Evolutionary conservation across 2,888 invertebrate genomes (phyloP), one percentile per base, ranked within the genome.

Genomic region (Sesia bembeciformis): DNA sequence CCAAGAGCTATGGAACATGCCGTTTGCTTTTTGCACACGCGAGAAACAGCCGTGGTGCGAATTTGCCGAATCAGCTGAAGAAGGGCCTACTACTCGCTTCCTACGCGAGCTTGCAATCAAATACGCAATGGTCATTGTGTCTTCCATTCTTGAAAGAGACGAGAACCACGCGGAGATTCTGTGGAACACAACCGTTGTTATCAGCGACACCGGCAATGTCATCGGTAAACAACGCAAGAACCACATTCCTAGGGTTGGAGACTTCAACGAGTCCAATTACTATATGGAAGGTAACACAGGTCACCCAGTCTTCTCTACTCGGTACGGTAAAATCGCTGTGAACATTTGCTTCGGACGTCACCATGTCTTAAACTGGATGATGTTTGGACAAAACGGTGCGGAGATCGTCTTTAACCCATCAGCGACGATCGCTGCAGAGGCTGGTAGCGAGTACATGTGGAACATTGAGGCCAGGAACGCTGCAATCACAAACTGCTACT

Each of bases 401-500:
- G 99, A 99, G 88, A 98, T 99, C 53, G 98, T 99, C 0, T 99
- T 99, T 85, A 99, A 99, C 82, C 99, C 99, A 0, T 98, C 97
- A 4, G 99, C 99, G 0, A 99, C 99, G 62, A 95, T 92, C 54
- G 93, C 93, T 0, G 90, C 87, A 0, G 86, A 94, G 6, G 97
- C 86, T 38, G 88, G 88, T 5, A 88, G 97, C 74, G 98, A 99
- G 81, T 98, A 98, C 3, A 86, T 99, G 74, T 99, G 99, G 99
- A 93, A 95, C 5, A 94, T 99, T 56, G 99, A 99, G 81, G 99
- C 99, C 0, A 91, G 99, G 63, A 96, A 96, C 81, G 99, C 99
- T 0, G 98, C 99, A 0, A 95, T 99, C 56, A 98, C 99, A 0
- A 99, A 99, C 81, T 95, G 95, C 69, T 99, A 98, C 80, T 99